Percentiles rank a stretch among this genome's conserved stretches.
Conservation (phyloP, 1,140 invertebrate species). For the Psilanteris sp. region DNA sequence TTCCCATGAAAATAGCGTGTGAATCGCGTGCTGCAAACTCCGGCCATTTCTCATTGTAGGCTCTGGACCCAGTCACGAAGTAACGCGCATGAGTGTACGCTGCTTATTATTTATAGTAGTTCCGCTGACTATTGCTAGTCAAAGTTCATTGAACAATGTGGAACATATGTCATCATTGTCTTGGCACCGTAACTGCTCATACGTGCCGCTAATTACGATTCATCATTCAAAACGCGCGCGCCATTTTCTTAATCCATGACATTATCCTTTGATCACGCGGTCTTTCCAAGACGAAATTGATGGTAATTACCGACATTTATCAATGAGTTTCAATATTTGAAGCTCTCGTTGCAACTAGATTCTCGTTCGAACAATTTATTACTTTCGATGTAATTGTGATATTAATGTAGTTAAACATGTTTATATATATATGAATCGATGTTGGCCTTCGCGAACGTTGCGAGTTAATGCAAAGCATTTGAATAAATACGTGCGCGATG, state of each 20-base stretch:
- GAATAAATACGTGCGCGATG: too few species aligned
- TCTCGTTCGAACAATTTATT: not conserved
- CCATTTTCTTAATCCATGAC: slow-evolving; percentile 28
- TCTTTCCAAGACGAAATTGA: slow-evolving; percentile 7
- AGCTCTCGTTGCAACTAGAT: not conserved
- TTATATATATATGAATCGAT: too few species aligned
- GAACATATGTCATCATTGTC: slow-evolving; percentile 56
- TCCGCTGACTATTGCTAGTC: slow-evolving; percentile 41
- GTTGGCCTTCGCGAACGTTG: too few species aligned
- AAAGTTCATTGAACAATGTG: slow-evolving; percentile 56
- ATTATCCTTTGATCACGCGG: slow-evolving; percentile 23
- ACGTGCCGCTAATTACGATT: slow-evolving; percentile 29
- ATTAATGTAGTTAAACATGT: slow-evolving; percentile 7
- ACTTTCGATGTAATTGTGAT: slow-evolving; percentile 3
- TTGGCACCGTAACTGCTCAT: slow-evolving; percentile 35
- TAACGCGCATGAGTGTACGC: slow-evolving; percentile 44
- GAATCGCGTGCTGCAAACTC: slow-evolving; percentile 46
- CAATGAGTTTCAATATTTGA: slow-evolving; percentile 40
- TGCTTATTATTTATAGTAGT: slow-evolving; percentile 57
- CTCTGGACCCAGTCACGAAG: slow-evolving; percentile 47
- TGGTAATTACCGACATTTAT: slow-evolving; percentile 41
- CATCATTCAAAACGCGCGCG: slow-evolving; percentile 13
- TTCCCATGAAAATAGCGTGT: slow-evolving; percentile 58
- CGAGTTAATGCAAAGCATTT: too few species aligned
- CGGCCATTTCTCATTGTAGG: slow-evolving; percentile 42